Evolutionary conservation across 2,888 invertebrate genomes (phyloP), one percentile per base, ranked within the genome.

Genomic region (Ormyrus nitidulus): DNA sequence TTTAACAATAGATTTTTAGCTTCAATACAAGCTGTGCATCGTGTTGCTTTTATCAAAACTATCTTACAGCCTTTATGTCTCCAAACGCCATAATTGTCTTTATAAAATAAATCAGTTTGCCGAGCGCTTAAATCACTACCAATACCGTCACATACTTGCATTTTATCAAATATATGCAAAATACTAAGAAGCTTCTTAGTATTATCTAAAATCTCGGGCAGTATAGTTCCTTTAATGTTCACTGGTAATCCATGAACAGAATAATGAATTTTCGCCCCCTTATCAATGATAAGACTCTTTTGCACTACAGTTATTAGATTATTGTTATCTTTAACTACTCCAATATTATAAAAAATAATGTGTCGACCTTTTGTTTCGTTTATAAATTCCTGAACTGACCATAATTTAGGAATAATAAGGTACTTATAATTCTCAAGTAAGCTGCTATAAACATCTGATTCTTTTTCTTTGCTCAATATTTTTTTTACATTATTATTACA

Each of bases 141-240:
- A 51, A 81, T 34, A 5, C 81, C 81, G 9, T 73, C 56, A 34
- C 81, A 81, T 34, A 81, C 69, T 79, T 72, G 79, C 79, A 81
- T 81, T 73, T 81, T 81, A 66, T 81, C 79, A 76, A 81, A 81
- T 8, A 81, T 81, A 44, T 81, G 81, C 7, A 81, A 64, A 53
- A 81, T 81, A 9, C 81, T 81, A 5, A 81, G 70, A 49, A 81
- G 49, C 34, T 81, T 81, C 48, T 81, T 76, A 8, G 76, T 81
- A 62, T 59, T 79, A 51, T 81, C 81, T 7, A 81, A 69, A 59
- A 44, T 59, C 11, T 68, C 65, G 49, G 81, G 81, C 0, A 81
- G 73, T 61, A 81, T 79, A 5, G 81, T 79, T 19, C 69, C 79
- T 9, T 72, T 59, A 6, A 69, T 76, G 8, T 81, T 53, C 10